Evolutionary conservation across 1,140 invertebrate species (phyloP), one percentile per base, ranked within the genome.

Genomic region (Anastrepha ludens): DNA sequence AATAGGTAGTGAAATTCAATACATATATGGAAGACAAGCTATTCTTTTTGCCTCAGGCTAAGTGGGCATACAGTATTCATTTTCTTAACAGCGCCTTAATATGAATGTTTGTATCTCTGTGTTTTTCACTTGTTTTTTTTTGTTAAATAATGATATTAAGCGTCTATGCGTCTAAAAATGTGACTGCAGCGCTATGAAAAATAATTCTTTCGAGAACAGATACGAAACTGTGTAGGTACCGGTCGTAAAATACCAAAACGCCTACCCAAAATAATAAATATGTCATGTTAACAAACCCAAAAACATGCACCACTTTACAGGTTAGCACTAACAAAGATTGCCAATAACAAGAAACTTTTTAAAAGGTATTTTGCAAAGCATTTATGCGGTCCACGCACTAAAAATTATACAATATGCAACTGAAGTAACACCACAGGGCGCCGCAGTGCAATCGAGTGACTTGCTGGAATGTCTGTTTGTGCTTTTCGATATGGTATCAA

Each of bases 331-430:
- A 17, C 74, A 9, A 81, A 55, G 74, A 81, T 55, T 55, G 74
- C 74, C 74, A 81, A 55, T 55, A 81, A 81, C 74, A 15, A 29
- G n/a, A 29, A 29, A 20, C 29, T 81, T 81, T 81, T 44, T 29
- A 81, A 81, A 81, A 81, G 47, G 47, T n/a, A 81, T 81, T 81
- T 81, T 81, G 74, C 74, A 9, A 81, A 81, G 74, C 74, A 81
- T 81, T 81, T 81, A 81, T 81, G 74, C 41, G n/a, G 6, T 50
- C 74, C 74, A 81, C 74, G 74, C 74, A 50, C 74, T 81, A 81
- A 81, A 55, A 81, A 81, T 81, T 81, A 55, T 55, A n/a, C n/a
- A n/a, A n/a, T n/a, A 50, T 81, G 44, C 44, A 81, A 81, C 74
- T 55, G 13, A 81, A 55, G 47, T 81, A 81, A 81, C 44, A 6